Evolutionary conservation across 2,888 invertebrate species (phyloP), one percentile per base, ranked within the genome.

Genomic region (Frankliniella intonsa): DNA sequence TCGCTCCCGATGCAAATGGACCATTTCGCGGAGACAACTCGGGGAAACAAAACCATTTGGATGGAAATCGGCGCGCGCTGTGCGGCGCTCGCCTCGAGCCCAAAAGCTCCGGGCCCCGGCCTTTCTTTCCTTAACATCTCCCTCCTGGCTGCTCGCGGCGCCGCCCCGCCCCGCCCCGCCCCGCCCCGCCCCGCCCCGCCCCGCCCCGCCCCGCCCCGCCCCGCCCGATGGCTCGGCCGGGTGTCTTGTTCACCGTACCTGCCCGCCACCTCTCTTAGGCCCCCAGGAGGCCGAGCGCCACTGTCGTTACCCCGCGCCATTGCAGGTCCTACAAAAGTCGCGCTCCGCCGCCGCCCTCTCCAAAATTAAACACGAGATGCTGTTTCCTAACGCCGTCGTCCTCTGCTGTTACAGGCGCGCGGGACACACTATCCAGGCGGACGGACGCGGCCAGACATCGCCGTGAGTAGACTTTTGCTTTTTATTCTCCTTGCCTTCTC

Each of bases 1-100:
- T 22, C 69, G 69, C 69, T 76, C 25, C 69, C 69, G 22, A 76
- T 76, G 69, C 69, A 76, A 76, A 76, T 76, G 69, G 69, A 76
- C 69, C 69, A 76, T 76, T 76, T 76, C 69, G 69, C 25, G 69
- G 69, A 22, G 69, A 76, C 22, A 76, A 76, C 69, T 25, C 69
- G 22, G 62, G 25, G 69, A 76, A 76, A 76, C 69, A 76, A 76
- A 76, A 76, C 69, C 69, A 76, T 76, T 76, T 22, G 69, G 69
- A 76, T 76, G 69, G 69, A 76, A 76, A 76, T 76, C 69, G 69
- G 25, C 69, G 69, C 22, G n/a, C 69, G 69, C 22, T 17, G 62
- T 5, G 38, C 38, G 3, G 38, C 38, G 38, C 38, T 5, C 38
- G 38, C 38, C 38, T 38, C 38, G 38, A 38, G 38, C 38, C 38